Evolutionary conservation across 2,888 invertebrate species (phyloP).

Genomic region (Protophormia terraenovae): DNA sequence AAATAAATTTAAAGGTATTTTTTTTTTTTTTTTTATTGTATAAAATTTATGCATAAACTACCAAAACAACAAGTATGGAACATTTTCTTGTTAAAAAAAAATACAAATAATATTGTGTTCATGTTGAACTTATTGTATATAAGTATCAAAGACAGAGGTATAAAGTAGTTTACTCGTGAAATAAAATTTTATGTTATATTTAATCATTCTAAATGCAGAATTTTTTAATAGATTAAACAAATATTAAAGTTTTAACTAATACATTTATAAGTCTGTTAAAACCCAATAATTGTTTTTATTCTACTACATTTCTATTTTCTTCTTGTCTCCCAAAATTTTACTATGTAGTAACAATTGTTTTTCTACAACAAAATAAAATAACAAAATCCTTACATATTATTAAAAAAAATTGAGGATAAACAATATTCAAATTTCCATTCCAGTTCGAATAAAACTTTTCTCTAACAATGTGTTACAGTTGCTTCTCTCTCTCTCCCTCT

Average conservation of each 20-base stretch:
- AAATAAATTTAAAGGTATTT: slow-evolving; percentile 25
- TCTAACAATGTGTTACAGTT: slow-evolving; percentile 17
- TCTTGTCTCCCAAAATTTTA: background rate
- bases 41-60: slow-evolving; percentile 5
- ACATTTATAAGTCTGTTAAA: background rate
- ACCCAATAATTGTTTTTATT: background rate
- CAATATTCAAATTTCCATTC: slow-evolving; percentile 20
- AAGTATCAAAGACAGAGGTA: background rate
- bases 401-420: slow-evolving; percentile 3
- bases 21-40: background rate
- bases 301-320: background rate
- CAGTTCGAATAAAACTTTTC: slow-evolving; percentile 43
- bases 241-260: background rate
- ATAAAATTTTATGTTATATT: too few relatives aligned
- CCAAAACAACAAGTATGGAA: background rate
- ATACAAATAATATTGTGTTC: slow-evolving; percentile 13
- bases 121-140: background rate
- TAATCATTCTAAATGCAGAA: too few relatives aligned
- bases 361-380: background rate
- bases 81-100: slow-evolving; percentile 18
- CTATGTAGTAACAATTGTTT: background rate
- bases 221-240: too few relatives aligned
- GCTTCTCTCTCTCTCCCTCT: background rate
- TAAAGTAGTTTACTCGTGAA: too few relatives aligned
- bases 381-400: background rate